phyloP scores from a whole-genome alignment of 1,140 invertebrate species.

The Habropoda laboriosa region DNA sequence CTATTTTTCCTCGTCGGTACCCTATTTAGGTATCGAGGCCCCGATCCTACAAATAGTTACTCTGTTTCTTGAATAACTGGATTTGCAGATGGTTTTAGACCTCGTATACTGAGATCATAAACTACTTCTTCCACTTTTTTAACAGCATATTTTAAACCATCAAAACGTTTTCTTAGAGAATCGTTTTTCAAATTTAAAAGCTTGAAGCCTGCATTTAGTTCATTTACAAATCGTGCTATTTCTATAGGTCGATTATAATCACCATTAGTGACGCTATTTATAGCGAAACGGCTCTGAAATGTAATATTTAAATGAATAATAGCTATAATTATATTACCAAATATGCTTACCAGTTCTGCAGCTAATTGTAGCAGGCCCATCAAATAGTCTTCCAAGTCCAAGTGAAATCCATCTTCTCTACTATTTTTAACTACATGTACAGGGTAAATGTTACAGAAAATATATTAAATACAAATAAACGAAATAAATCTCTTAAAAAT shows the following conservation, averaged over 20 bases:
- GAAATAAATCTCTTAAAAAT: constrained; percentile 3
- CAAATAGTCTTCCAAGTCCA: constrained; percentile 95
- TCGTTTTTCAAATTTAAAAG: constrained; percentile 96
- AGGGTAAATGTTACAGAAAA: constrained; percentile 19
- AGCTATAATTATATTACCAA: not conserved
- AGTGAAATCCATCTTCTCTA: constrained; percentile 88
- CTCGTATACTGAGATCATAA: constrained; percentile 94
- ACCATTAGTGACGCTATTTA: constrained; percentile 94
- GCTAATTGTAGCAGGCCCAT: constrained; percentile 91
- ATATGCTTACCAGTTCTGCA: constrained; percentile 88
- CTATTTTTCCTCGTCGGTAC: no score
- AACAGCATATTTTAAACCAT: constrained; percentile 95
- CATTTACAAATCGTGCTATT: constrained; percentile 92
- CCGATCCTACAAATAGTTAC: constrained; percentile 46
- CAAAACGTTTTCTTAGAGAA: constrained; percentile 92
- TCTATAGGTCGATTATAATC: constrained; percentile 90
- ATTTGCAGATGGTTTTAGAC: constrained; percentile 83
- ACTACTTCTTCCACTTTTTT: constrained; percentile 98
- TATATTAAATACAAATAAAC: not conserved
- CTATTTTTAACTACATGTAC: constrained; percentile 82
- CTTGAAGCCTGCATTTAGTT: constrained; percentile 93
- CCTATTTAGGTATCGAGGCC: no score
- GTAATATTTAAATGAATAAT: not conserved
- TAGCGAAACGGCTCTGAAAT: constrained; percentile 86
- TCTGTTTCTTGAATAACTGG: constrained; percentile 33